phyloP scores from a whole-genome alignment of 2,888 invertebrate species.

The Drosophila neonasuta region DNA sequence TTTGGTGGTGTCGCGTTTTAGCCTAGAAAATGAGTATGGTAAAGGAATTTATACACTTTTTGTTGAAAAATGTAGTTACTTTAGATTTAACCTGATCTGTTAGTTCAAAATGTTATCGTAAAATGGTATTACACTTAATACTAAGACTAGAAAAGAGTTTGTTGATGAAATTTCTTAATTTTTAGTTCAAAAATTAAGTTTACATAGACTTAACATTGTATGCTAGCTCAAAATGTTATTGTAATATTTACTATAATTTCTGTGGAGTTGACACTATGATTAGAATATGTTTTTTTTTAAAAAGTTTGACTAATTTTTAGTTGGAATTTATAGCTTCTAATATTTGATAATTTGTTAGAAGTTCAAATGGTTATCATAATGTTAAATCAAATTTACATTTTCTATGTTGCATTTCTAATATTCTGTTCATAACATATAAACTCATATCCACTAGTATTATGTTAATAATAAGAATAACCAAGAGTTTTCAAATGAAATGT shows the following conservation, averaged over 20 bases:
- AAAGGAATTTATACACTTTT: background rate
- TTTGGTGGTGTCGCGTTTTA: slow-evolving; percentile 81
- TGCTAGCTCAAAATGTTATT: too few species aligned
- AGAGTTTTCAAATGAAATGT: too few species aligned
- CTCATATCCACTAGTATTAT: too few species aligned
- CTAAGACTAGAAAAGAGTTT: too few species aligned
- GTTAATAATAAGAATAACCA: too few species aligned
- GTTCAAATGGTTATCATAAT: background rate
- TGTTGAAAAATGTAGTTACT: background rate
- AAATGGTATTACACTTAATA: too few species aligned
- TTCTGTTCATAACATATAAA: background rate
- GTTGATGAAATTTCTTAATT: too few species aligned
- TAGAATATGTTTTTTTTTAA: slow-evolving; percentile 27
- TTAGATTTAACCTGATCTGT: background rate
- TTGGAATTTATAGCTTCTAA: background rate
- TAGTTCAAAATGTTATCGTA: background rate
- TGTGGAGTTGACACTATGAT: too few species aligned
- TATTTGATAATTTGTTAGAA: background rate
- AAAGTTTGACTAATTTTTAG: background rate
- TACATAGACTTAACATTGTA: too few species aligned
- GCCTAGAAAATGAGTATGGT: slow-evolving; percentile 50
- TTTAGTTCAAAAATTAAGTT: too few species aligned
- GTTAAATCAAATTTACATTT: background rate
- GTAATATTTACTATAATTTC: too few species aligned
- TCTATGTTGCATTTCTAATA: background rate